phyloP scores from a whole-genome alignment of 2,797 vertebrate species.

The Euthynnus affinis region DNA sequence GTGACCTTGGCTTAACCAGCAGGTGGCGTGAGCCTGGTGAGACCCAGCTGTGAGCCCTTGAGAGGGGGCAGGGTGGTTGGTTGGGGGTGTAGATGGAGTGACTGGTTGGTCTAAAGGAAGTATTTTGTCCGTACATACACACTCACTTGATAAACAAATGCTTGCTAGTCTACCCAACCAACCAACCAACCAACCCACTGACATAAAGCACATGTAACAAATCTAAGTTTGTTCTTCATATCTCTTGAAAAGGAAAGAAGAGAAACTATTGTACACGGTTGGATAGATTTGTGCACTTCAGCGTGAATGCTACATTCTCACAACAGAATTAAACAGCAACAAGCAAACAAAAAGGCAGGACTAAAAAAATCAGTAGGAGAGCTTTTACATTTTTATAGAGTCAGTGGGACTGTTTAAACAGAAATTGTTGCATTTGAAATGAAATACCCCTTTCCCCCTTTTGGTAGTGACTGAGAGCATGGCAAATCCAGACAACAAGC shows the following conservation, averaged over 20 bases:
- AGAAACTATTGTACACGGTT: slow-evolving; percentile 9
- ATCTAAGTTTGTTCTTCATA: background rate
- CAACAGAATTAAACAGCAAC: slow-evolving; percentile 16
- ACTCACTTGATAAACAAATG: background rate
- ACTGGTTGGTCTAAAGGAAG: slow-evolving; percentile 19
- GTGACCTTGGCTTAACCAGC: slow-evolving; percentile 69
- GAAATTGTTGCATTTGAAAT: slow-evolving; percentile 33
- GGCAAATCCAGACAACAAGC: slow-evolving; percentile 19
- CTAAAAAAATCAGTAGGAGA: slow-evolving; percentile 13
- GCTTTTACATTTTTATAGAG: slow-evolving; percentile 51
- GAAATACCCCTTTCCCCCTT: slow-evolving; percentile 9
- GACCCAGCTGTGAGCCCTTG: slow-evolving; percentile 17
- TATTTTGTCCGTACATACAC: slow-evolving; percentile 26
- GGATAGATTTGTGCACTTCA: slow-evolving; percentile 31
- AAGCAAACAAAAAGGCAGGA: slow-evolving; percentile 22
- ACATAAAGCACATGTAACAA: background rate
- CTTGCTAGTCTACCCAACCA: background rate
- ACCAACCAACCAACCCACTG: background rate
- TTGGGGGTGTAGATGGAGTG: slow-evolving; percentile 7
- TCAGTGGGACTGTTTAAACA: slow-evolving; percentile 33
- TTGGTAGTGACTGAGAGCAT: slow-evolving; percentile 6
- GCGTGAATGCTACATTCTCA: slow-evolving; percentile 15
- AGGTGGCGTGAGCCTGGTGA: slow-evolving; percentile 70
- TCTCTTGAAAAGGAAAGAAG: slow-evolving; percentile 6
- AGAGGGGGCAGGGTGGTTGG: slow-evolving; percentile 22